Base-by-base conservation (phyloP, 2,113 vertebrate species). In the Mastomys natalensis region DNA sequence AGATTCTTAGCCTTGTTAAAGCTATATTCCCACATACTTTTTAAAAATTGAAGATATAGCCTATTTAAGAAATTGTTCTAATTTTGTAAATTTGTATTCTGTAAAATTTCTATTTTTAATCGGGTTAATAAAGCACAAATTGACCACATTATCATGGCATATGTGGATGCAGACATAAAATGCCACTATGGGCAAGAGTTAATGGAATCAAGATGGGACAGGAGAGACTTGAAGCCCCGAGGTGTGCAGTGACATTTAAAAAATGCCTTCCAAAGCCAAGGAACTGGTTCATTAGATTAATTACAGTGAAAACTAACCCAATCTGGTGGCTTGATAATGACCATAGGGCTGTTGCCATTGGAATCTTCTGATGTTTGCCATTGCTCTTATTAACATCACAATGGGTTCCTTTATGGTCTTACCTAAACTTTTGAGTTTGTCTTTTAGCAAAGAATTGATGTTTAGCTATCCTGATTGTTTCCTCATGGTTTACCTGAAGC, bases 81-180 rank as follows among this genome's bases (percentile, higher is more conserved):
- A 76, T 93, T 96, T 94, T 89, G 34, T 82, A 95, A 78, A 90
- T 89, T 95, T 97, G 45, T 0, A 0, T 89, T 97, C 68, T 43
- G 81, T 97, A 92, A 70, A 86, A 93, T 96, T 91, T 95, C 92
- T 97, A 0, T 92, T 90, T 96, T 95, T 97, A 98, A 96, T 97
- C 89, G 60, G 90, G 53, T 90, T 97, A 96, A 95, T 94, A 95
- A 93, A 95, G 58, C 86, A 97, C 93, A 95, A 97, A 95, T 96
- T 95, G 89, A 89, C 5, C 26, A n/a, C 40, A 55, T 96, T 92
- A 87, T 90, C n/a, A 24, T 37, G 68, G 92, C 78, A 77, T 93
- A 91, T 91, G 94, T 97, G 82, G 77, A 62, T 89, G 64, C 92
- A 96, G 95, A 91, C 3, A 2, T 92, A 81, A 94, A 95, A 91